These are phyloP conservation scores for Leptinotarsa undecemlineata DNA, from an alignment of 1,140 invertebrate genomes.

Conservation along the genomic window DNA sequence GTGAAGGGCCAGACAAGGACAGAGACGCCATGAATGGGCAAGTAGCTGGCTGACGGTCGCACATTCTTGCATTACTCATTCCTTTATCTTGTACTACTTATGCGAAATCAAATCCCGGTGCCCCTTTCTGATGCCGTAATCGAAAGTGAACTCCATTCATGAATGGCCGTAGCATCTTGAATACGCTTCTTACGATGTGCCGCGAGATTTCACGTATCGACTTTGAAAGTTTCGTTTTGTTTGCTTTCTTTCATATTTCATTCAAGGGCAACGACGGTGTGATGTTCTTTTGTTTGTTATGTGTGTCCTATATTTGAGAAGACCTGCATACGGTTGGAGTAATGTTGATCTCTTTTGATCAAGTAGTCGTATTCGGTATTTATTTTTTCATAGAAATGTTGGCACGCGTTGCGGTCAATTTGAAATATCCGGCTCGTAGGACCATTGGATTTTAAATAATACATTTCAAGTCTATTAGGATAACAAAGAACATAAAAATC, in stretches of 20 bases:
- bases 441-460: background rate
- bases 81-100: slow-evolving; percentile 38
- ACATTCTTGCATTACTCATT: slow-evolving; percentile 32
- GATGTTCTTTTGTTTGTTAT: slow-evolving; percentile 2
- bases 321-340: no score
- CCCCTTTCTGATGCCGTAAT: slow-evolving; percentile 33
- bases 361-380: no score
- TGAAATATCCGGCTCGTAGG: slow-evolving; percentile 6
- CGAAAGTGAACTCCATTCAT: slow-evolving; percentile 38
- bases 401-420: background rate
- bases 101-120: slow-evolving; percentile 39
- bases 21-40: slow-evolving; percentile 27
- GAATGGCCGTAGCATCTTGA: slow-evolving; percentile 16
- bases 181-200: background rate
- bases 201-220: slow-evolving; percentile 20
- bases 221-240: slow-evolving; percentile 25
- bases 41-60: slow-evolving; percentile 22
- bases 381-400: no score
- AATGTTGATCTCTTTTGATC: no score
- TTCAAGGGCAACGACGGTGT: background rate
- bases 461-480: no score
- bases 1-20: slow-evolving; percentile 26
- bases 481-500: no score
- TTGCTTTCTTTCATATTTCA: slow-evolving; percentile 16
- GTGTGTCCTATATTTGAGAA: background rate